Base-by-base conservation (phyloP, 2,888 invertebrate genomes). In the Netelia fuscicornis region DNA sequence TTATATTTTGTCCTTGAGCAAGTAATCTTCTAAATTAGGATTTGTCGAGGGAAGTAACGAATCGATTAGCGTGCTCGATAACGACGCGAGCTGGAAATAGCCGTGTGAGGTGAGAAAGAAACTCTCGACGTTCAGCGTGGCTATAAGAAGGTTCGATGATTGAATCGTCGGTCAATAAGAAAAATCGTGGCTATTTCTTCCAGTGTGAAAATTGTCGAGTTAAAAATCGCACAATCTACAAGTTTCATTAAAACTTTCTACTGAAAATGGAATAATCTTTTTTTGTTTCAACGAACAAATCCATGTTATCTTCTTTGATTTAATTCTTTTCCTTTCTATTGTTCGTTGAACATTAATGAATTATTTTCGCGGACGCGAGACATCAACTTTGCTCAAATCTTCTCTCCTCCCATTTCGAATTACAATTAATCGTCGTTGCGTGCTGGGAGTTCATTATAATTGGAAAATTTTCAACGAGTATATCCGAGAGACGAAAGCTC, bases 361-460 rank as follows among this genome's bases (percentile, higher is more conserved):
- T 37, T 37, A 37, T 37, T 37, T 37, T 37, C 37, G 6, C 6
- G 0, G 37, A 37, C 37, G 5, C 37, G 37, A 0, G 37, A 37
- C 6, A 37, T 37, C 37, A 6, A 37, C 37, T 5, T 37, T 37
- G 0, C 37, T 37, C 37, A 6, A 37, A 37, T 5, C 37, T 37
- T 37, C 6, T 60, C 25, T 30, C 11, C 25, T 58, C 48, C 0
- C 58, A 6, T 17, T 60, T 10, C 25, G 25, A 25, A 65, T 54
- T 52, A 65, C 20, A 42, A 77, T 68, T 48, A 48, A 68, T 68
- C 42, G 48, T 10, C 10, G 37, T 60, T 44, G n/a, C 48, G 17
- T 20, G 17, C 37, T 60, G 6, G 37, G 37, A 6, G 37, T 6
- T 37, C 6, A 68, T 58, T 48, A 54, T 65, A 37, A 65, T 75